These are phyloP conservation scores for Diploptera punctata DNA, from an alignment of 2,888 invertebrate genomes.

Conservation along the genomic window DNA sequence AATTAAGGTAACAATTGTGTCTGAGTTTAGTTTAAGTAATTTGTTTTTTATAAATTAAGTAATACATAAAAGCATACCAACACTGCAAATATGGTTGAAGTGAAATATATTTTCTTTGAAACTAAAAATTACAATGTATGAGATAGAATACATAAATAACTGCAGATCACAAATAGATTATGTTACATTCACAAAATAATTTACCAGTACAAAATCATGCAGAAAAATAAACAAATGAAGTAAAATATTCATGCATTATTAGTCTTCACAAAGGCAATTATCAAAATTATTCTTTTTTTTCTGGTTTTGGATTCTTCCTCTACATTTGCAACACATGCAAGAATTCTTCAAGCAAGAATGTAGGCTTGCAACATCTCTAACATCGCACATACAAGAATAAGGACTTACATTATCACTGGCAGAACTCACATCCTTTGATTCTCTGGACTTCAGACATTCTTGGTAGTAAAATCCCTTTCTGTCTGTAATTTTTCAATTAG, in stretches of 20 bases:
- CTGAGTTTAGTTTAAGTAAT: too few species aligned
- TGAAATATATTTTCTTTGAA: too few species aligned
- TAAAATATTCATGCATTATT: too few species aligned
- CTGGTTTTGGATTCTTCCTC: neutral
- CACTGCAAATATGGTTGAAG: too few species aligned
- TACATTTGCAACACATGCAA: neutral
- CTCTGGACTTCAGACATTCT: slow-evolving; percentile 57
- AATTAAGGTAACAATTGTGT: too few species aligned
- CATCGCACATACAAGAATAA: neutral
- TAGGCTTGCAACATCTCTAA: neutral
- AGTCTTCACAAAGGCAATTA: neutral
- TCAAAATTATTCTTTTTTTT: neutral
- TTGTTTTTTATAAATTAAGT: too few species aligned
- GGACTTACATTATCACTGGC: slow-evolving; percentile 51
- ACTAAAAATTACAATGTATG: too few species aligned
- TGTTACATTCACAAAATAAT: neutral
- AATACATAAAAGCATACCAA: too few species aligned
- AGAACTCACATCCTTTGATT: slow-evolving; percentile 51
- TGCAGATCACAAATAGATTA: neutral
- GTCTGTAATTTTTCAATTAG: slow-evolving; percentile 40
- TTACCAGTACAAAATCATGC: neutral
- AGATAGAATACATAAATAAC: too few species aligned
- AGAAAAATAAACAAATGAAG: slow-evolving; percentile 36
- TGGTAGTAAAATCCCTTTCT: slow-evolving; percentile 60
- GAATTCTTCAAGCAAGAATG: neutral